phyloP scores from a whole-genome alignment of 2,888 invertebrate species.

The Dicyrtomina minuta region DNA sequence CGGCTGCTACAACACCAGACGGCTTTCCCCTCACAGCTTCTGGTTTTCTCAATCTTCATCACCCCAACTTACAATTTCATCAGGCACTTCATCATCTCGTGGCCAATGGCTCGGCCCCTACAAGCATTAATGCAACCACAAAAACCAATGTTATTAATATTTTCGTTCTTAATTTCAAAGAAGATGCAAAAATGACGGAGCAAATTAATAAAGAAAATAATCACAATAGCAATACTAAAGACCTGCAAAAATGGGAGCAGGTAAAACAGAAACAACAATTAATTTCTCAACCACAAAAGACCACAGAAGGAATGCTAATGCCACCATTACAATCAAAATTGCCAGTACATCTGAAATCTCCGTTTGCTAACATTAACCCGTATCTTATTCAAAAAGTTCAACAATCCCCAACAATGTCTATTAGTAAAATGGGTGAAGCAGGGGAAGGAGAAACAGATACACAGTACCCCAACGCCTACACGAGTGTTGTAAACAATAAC shows the following conservation, averaged over 20 bases:
- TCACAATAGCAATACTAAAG: no score
- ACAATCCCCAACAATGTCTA: conserved; percentile 36
- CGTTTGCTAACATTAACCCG: conserved; percentile 19
- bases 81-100: conserved; percentile 53
- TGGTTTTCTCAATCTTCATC: conserved; percentile 49
- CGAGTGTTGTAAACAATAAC: not conserved
- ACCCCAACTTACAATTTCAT: conserved; percentile 53
- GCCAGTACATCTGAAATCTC: conserved; percentile 9
- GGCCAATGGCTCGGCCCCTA: conserved; percentile 52
- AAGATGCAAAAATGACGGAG: conserved; percentile 27
- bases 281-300: no score
- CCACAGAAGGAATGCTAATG: conserved; percentile 23
- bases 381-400: conserved; percentile 31
- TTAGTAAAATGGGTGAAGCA: conserved; percentile 41
- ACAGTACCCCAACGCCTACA: not conserved
- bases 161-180: conserved; percentile 52
- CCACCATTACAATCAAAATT: not conserved
- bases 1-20: conserved; percentile 42
- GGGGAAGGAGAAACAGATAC: no score
- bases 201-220: conserved; percentile 7
- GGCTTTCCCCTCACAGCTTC: conserved; percentile 51
- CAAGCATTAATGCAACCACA: conserved; percentile 51
- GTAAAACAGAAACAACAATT: conserved; percentile 23
- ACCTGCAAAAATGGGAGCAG: conserved; percentile 33
- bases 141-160: conserved; percentile 53